Evolutionary conservation across 2,113 vertebrate species (phyloP), one percentile per base, ranked within the genome.

Genomic region (Lycocorax pyrrhopterus): DNA sequence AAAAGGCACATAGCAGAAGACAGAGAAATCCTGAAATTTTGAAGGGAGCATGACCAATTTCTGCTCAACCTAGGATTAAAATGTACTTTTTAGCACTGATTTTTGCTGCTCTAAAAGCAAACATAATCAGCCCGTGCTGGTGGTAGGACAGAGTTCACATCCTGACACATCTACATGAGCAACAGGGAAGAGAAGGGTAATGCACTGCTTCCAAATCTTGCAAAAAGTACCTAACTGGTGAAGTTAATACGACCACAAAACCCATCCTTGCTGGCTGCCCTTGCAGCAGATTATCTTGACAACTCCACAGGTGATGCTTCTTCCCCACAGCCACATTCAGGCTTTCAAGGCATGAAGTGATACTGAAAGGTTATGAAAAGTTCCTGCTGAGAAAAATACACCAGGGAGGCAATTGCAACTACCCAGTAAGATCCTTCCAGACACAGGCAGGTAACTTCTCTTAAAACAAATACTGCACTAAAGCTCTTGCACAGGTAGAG

Each of bases 291-390:
- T 95, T 97, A 86, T 90, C 81, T 78, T 81, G 78, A 92, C 81
- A 90, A 53, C 93, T 96, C 87, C 7, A 5, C 83, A 96, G 52
- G 89, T 44, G 33, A 47, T 72, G 51, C 59, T 53, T 43, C 75
- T 92, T 93, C 43, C 72, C 22, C 63, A 76, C 56, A 75, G 56
- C 22, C 35, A 33, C 37, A 22, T 43, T 25, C 83, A 88, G 68
- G 90, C 52, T 92, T 94, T 88, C 33, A 32, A 89, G 82, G 63
- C 64, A 53, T 71, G 18, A 94, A 96, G 14, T 49, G 63, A 88
- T 89, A 87, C 47, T 77, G 73, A 77, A 89, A 96, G 74, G 44
- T 72, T 94, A 87, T 85, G 60, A 60, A 64, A 92, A 91, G n/a
- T 16, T 26, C 60, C 69, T 66, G 37, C 49, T 69, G 30, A 78